Conservation (phyloP, 2,113 vertebrate species). For the Phyllopteryx taeniolatus region DNA sequence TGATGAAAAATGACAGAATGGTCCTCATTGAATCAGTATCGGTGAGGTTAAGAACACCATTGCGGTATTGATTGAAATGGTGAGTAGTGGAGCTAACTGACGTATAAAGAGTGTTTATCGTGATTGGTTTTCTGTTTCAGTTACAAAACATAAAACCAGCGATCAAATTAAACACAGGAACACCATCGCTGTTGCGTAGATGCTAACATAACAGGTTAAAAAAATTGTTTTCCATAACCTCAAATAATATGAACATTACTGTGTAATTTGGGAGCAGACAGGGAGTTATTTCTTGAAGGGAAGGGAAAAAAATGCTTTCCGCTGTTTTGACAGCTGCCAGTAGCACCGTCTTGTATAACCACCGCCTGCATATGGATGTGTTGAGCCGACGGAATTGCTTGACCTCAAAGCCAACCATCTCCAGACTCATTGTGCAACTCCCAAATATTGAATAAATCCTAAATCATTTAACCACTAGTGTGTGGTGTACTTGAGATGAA, state of each 20-base stretch:
- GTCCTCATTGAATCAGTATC: too few species aligned
- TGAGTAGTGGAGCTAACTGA: too few species aligned
- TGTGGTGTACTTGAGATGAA: too few species aligned
- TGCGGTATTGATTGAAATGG: too few species aligned
- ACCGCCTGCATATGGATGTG: constrained; percentile 44
- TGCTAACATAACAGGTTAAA: background rate
- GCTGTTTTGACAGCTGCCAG: constrained; percentile 58
- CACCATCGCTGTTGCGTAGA: background rate
- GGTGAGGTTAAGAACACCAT: too few species aligned
- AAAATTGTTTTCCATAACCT: background rate
- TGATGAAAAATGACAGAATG: too few species aligned
- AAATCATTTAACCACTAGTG: too few species aligned
- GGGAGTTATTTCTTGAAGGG: background rate
- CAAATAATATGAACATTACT: constrained; percentile 6
- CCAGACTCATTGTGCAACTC: background rate
- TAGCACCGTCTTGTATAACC: constrained; percentile 35
- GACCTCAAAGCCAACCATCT: background rate
- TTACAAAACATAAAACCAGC: too few species aligned
- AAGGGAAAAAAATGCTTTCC: background rate
- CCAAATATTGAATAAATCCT: background rate
- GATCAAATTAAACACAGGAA: too few species aligned
- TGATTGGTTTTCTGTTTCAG: too few species aligned
- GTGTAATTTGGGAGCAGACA: background rate
- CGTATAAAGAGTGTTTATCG: too few species aligned
- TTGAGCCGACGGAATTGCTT: constrained; percentile 1